A percentile compares a stretch with the other conserved stretches of the same genome.
Conservation (phyloP, 2,797 vertebrate species). For the Apogon hyalosoma region DNA sequence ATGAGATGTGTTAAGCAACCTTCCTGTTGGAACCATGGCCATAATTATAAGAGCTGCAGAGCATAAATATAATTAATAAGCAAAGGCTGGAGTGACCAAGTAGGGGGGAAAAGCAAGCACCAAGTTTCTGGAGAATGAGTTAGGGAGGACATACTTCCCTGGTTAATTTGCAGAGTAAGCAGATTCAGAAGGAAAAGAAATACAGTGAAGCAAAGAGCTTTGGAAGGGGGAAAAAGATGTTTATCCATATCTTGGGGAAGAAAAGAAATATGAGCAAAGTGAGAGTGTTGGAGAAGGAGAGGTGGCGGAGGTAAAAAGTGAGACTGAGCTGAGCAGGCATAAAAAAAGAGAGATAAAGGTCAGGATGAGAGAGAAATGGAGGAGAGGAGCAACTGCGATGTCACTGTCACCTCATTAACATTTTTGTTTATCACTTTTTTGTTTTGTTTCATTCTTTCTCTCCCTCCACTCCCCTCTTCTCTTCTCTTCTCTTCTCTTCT, state of each 20-base stretch:
- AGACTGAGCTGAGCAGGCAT: constrained; percentile 60
- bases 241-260: constrained; percentile 50
- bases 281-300: constrained; percentile 15
- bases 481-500: not conserved
- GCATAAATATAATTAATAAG: constrained; percentile 70
- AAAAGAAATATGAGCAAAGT: constrained; percentile 45
- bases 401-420: constrained; percentile 71
- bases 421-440: constrained; percentile 29
- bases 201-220: constrained; percentile 22
- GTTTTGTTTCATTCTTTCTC: constrained; percentile 23
- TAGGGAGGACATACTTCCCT: constrained; percentile 33
- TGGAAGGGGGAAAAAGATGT: constrained; percentile 23
- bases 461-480: not conserved
- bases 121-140: constrained; percentile 37
- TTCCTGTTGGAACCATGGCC: constrained; percentile 49
- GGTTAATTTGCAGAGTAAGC: constrained; percentile 63
- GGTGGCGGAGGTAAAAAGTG: constrained; percentile 26
- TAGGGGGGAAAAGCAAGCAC: not conserved
- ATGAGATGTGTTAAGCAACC: constrained; percentile 64
- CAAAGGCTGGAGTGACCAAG: constrained; percentile 45
- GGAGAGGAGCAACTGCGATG: constrained; percentile 37
- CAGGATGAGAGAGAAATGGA: constrained; percentile 44
- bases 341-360: constrained; percentile 61
- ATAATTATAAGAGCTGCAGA: constrained; percentile 63
- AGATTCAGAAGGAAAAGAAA: constrained; percentile 31